Evolutionary conservation across 2,797 vertebrate species (phyloP).

Genomic region (Crenichthys baileyi): DNA sequence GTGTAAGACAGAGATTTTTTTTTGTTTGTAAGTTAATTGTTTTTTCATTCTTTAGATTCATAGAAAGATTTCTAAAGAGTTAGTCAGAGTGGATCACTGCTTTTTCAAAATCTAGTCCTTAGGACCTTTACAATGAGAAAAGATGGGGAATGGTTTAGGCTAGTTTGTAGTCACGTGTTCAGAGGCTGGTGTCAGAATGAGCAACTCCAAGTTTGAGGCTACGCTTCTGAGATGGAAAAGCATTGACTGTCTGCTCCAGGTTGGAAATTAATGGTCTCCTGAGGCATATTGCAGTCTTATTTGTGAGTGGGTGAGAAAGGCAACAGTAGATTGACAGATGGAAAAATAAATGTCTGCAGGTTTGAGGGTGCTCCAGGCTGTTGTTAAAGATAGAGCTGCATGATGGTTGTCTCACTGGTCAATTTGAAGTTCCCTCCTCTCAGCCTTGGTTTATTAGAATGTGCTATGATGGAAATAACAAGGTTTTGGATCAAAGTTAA

Average conservation of each 20-base stretch:
- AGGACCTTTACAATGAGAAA: background rate
- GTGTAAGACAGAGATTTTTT: background rate
- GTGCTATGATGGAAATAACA: background rate
- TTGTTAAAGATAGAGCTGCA: constrained; percentile 10
- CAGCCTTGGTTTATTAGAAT: background rate
- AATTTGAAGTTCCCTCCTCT: background rate
- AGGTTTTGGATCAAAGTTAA: background rate
- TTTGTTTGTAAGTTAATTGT: background rate
- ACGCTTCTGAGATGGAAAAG: background rate
- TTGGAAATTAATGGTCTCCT: constrained; percentile 5
- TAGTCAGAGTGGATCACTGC: background rate
- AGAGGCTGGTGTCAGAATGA: background rate
- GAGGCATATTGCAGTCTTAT: background rate
- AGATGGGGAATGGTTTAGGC: background rate
- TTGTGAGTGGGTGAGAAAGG: background rate
- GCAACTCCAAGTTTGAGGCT: background rate
- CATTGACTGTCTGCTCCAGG: background rate
- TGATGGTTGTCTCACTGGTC: background rate
- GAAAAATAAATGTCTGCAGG: constrained; percentile 2
- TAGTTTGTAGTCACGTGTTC: background rate
- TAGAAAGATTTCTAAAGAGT: background rate
- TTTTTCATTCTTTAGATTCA: background rate
- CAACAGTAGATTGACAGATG: background rate
- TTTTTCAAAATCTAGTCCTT: background rate
- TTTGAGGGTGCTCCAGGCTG: background rate